Evolutionary conservation across 2,797 vertebrate genomes (phyloP).

Genomic region (Lepilemur septentrionalis): DNA sequence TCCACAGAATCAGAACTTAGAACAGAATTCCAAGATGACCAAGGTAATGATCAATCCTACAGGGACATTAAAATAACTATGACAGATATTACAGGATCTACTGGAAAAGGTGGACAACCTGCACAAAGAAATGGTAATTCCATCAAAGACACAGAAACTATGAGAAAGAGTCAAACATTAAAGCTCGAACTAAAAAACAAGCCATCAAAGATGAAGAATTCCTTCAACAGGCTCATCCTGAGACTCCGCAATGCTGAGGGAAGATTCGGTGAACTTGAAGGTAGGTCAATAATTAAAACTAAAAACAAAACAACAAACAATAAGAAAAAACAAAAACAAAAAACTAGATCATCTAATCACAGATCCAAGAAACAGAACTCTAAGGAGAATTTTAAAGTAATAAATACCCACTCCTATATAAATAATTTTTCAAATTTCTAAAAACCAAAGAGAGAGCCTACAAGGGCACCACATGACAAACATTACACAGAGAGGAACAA

Average conservation of each 20-base stretch:
- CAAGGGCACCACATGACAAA: not conserved
- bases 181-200: not conserved
- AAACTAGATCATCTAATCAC: not conserved
- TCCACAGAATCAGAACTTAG: not conserved
- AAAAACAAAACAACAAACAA: not conserved
- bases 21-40: not conserved
- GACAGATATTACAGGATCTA: not conserved
- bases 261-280: no score
- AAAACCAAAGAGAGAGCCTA: not conserved
- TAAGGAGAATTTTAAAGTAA: not conserved
- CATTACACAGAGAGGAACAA: not conserved
- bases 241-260: no score
- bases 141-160: not conserved
- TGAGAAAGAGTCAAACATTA: not conserved
- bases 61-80: not conserved
- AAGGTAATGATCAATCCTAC: not conserved
- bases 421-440: not conserved
- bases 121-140: not conserved
- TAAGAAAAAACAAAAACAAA: no score
- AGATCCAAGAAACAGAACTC: not conserved
- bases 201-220: not conserved
- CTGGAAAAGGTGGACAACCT: not conserved
- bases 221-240: no score
- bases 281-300: not conserved
- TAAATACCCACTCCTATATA: not conserved